phyloP scores from a whole-genome alignment of 2,888 invertebrate genomes.

The Podotricha telesiphe region DNA sequence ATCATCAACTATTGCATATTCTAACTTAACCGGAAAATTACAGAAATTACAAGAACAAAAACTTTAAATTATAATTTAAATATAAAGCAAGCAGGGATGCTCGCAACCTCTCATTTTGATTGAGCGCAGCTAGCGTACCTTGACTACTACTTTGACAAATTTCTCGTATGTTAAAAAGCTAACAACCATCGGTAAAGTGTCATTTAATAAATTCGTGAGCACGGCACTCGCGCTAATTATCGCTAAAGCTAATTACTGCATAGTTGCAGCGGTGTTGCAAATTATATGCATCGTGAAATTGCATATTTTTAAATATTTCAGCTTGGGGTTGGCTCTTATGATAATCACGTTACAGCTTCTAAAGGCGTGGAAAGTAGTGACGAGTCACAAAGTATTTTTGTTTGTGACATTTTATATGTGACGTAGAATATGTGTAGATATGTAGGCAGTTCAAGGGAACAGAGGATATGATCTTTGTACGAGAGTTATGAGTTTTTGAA shows the following conservation, averaged over 20 bases:
- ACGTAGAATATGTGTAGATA: no score
- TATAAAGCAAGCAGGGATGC: background rate
- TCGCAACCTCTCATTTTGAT: conserved; percentile 12
- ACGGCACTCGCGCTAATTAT: conserved; percentile 36
- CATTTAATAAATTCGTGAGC: conserved; percentile 33
- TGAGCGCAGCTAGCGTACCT: background rate
- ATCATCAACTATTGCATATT: no score
- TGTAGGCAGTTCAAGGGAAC: no score
- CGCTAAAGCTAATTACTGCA: conserved; percentile 26
- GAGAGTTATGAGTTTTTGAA: no score
- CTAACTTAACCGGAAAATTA: no score
- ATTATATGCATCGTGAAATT: conserved; percentile 5
- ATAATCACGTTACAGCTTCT: background rate
- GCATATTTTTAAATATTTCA: conserved; percentile 6
- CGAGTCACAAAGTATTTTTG: background rate
- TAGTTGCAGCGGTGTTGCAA: background rate
- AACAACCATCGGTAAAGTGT: conserved; percentile 20
- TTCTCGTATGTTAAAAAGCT: conserved; percentile 16
- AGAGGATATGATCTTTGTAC: no score
- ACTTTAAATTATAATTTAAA: background rate
- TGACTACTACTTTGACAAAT: conserved; percentile 19
- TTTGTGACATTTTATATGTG: no score
- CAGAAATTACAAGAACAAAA: background rate
- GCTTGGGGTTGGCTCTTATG: background rate
- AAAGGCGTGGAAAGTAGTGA: no score